Base-by-base conservation (phyloP, 2,888 invertebrate genomes). In the Steromphala cineraria region DNA sequence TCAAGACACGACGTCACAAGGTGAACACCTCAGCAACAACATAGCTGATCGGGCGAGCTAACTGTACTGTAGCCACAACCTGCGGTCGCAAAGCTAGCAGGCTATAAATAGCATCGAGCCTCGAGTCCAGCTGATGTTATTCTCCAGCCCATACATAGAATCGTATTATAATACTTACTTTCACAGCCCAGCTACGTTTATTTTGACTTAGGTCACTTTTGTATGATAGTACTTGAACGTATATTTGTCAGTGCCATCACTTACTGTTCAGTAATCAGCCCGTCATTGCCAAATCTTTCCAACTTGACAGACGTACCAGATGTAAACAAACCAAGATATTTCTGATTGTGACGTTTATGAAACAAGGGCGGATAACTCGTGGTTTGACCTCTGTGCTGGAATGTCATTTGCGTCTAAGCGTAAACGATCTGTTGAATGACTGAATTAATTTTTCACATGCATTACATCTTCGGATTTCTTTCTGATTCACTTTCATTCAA, bases 291-390 rank as follows among this genome's bases (percentile, higher is more conserved):
- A 62, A 28, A 62, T 28, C 62, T 28, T 28, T 62, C 28, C 62
- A 28, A 24, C 17, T 28, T 62, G 62, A 62, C 62, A 62, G 62
- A 62, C 62, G 10, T 62, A 24, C 62, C 62, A 62, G 62, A 62
- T 62, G 62, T 62, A 62, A 62, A 62, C 62, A 62, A 62, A 62
- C 62, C 62, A 62, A 28, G 62, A 21, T 62, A 62, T 62, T 62
- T 62, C 62, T 62, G 62, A 62, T 62, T 62, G 62, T 62, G 62
- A 62, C 62, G 62, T 62, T 62, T 62, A 62, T 24, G 62, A 62
- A 28, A 28, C 62, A 62, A 62, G 62, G 62, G 62, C 24, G 28
- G 62, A 62, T 62, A 62, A 62, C 62, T 62, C 62, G 28, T 62
- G 28, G 28, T 24, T 62, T 62, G 62, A 62, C 62, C 62, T 62